These are phyloP conservation scores for Euproctis similis DNA, from an alignment of 2,888 invertebrate genomes.

Conservation along the genomic window DNA sequence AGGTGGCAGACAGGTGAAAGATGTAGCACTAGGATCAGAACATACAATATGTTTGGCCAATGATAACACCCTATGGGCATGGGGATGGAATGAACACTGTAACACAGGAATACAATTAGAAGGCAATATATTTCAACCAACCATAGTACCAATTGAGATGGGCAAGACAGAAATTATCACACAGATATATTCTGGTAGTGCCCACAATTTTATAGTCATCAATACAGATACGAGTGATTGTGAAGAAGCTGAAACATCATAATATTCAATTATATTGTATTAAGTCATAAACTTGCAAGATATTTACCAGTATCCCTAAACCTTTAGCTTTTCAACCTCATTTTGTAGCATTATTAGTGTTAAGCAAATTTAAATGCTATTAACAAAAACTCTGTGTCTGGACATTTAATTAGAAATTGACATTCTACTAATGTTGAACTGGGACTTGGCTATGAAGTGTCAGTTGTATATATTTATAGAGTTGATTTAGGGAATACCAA, in stretches of 20 bases:
- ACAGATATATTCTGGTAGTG: slow-evolving; percentile 58
- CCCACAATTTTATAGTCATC: slow-evolving; percentile 58
- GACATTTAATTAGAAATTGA: no score
- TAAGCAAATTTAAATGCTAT: no score
- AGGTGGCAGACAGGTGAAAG: slow-evolving; percentile 63
- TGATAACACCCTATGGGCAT: slow-evolving; percentile 80
- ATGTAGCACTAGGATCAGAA: slow-evolving; percentile 84
- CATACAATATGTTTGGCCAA: slow-evolving; percentile 83
- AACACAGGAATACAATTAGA: slow-evolving; percentile 80
- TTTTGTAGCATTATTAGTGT: no score
- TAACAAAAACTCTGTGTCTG: no score
- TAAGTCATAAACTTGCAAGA: no score
- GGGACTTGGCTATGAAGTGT: no score
- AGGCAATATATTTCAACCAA: slow-evolving; percentile 42
- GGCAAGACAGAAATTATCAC: slow-evolving; percentile 28
- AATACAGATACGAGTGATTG: slow-evolving; percentile 13
- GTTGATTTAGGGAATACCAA: no score
- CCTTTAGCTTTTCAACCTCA: no score
- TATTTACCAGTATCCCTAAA: no score
- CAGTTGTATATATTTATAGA: no score
- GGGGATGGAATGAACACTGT: slow-evolving; percentile 95
- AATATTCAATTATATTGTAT: no score
- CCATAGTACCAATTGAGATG: slow-evolving; percentile 38
- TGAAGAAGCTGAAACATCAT: slow-evolving; percentile 1
- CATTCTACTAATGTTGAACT: no score